phyloP scores from a whole-genome alignment of 2,113 vertebrate genomes.

The Gavialis gangeticus region DNA sequence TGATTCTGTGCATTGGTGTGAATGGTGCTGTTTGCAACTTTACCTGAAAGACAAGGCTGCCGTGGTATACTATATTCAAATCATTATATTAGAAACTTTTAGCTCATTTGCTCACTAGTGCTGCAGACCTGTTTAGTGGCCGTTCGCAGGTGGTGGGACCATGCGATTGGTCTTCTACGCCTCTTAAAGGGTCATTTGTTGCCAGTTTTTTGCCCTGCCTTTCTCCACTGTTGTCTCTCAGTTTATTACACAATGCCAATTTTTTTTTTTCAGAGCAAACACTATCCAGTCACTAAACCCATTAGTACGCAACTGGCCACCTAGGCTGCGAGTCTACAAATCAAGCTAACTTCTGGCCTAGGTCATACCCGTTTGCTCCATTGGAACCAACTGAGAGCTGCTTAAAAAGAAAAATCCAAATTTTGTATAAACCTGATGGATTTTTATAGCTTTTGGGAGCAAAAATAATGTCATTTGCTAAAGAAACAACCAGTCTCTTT shows the following conservation, averaged over 20 bases:
- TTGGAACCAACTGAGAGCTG: constrained; percentile 55
- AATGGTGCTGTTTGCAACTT: constrained; percentile 18
- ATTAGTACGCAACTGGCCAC: background rate
- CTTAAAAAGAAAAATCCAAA: background rate
- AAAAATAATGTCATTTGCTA: background rate
- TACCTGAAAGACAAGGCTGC: constrained; percentile 47
- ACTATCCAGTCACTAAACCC: background rate
- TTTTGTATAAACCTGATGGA: background rate
- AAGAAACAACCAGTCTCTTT: constrained; percentile 37
- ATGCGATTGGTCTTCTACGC: background rate
- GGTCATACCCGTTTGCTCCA: background rate
- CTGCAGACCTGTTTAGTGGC: background rate
- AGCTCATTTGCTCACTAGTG: background rate
- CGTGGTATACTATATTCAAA: background rate
- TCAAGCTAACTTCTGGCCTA: background rate
- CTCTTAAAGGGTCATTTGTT: background rate
- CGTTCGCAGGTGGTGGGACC: background rate
- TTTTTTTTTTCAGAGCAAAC: background rate
- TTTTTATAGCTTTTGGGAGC: background rate
- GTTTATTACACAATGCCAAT: too few species aligned
- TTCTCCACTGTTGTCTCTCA: background rate
- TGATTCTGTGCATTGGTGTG: background rate
- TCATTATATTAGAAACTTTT: background rate
- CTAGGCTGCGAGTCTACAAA: background rate
- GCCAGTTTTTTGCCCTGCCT: constrained; percentile 20